Conservation (phyloP, 2,797 vertebrate species). For the Mormyrops boulengeri region DNA sequence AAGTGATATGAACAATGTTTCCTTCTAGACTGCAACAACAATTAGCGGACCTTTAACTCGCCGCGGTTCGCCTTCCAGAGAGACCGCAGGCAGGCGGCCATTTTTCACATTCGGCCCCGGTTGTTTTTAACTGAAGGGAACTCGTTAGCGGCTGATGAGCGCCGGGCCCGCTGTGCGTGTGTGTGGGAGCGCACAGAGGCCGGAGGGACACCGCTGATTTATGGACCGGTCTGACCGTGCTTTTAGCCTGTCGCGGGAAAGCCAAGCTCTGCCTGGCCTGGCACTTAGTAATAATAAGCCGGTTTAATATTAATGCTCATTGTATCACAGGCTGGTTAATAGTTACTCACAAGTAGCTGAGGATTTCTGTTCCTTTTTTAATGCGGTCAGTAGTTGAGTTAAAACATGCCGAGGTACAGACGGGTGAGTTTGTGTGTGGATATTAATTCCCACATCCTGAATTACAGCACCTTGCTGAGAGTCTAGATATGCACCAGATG, state of each 20-base stretch:
- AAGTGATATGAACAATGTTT: conserved; percentile 45
- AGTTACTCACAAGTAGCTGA: conserved; percentile 8
- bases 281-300: conserved; percentile 15
- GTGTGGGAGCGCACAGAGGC: conserved; percentile 18
- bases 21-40: conserved; percentile 53
- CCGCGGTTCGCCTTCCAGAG: conserved; percentile 13
- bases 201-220: conserved; percentile 28
- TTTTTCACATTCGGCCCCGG: conserved; percentile 24
- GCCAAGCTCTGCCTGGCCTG: conserved; percentile 14
- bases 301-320: conserved; percentile 22
- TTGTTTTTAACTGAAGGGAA: conserved; percentile 49
- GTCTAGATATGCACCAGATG: conserved; percentile 24
- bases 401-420: neutral
- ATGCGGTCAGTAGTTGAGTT: neutral
- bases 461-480: conserved; percentile 15
- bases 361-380: neutral
- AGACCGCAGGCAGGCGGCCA: conserved; percentile 21
- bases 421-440: conserved; percentile 31
- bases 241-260: conserved; percentile 36
- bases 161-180: conserved; percentile 22
- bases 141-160: conserved; percentile 35
- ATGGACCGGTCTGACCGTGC: conserved; percentile 33
- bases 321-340: conserved; percentile 2
- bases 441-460: conserved; percentile 41
- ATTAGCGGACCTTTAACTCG: conserved; percentile 41